phyloP scores from a whole-genome alignment of 2,888 invertebrate genomes.

The Melinaea marsaeus region DNA sequence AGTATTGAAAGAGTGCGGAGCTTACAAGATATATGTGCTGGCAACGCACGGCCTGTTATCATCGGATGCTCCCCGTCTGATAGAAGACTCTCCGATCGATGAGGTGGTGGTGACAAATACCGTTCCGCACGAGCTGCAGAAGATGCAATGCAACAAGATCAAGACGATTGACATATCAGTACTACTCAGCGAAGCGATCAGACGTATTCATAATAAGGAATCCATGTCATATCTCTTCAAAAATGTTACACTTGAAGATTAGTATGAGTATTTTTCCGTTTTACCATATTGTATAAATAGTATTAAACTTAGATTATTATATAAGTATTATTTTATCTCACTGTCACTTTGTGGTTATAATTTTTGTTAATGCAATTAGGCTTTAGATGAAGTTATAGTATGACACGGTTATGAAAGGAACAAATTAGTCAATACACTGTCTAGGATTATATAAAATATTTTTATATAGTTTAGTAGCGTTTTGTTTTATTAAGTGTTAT shows the following conservation, averaged over 20 bases:
- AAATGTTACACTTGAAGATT: slow-evolving; percentile 98
- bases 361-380: slow-evolving; percentile 8
- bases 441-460: neutral
- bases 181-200: slow-evolving; percentile 96
- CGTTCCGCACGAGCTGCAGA: slow-evolving; percentile 98
- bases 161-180: slow-evolving; percentile 99
- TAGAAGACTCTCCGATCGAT: slow-evolving; percentile 98
- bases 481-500: no score
- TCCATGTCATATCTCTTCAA: slow-evolving; percentile 99
- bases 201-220: slow-evolving; percentile 99
- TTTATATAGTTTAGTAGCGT: no score
- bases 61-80: slow-evolving; percentile 95
- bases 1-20: slow-evolving; percentile 96
- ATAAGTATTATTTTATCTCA: slow-evolving; percentile 17
- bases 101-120: slow-evolving; percentile 99
- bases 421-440: slow-evolving; percentile 17
- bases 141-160: slow-evolving; percentile 99
- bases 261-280: slow-evolving; percentile 38
- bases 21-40: slow-evolving; percentile 98
- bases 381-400: slow-evolving; percentile 4
- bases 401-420: slow-evolving; percentile 14
- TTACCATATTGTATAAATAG: slow-evolving; percentile 17
- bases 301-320: slow-evolving; percentile 16
- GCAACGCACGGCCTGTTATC: slow-evolving; percentile 98
- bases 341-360: slow-evolving; percentile 1